Base-by-base conservation (phyloP, 2,888 invertebrate genomes). In the Ariolimax columbianus region DNA sequence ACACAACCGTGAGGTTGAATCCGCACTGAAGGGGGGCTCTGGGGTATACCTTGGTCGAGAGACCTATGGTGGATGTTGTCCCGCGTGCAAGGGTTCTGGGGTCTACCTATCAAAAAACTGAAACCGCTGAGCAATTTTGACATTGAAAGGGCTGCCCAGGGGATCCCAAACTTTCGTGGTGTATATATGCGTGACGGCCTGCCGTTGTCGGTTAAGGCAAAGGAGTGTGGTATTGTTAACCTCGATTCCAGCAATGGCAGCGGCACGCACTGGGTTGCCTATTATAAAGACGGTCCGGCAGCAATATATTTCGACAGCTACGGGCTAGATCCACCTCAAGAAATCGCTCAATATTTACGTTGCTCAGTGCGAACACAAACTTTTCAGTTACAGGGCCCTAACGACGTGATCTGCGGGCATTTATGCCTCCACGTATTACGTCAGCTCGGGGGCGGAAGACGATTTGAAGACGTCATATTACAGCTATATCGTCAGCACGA, bases 81-180 rank as follows among this genome's bases (percentile, higher is more conserved):
- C 51, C 0, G 14, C 9, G 19, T 75, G 75, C 51, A 51, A 51
- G 7, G 47, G 47, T 9, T 47, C 47, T 47, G 73, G 73, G 2
- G n/a, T 73, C 3, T 73, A 73, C 30, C 47, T 73, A 55, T 11
- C 26, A 72, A 43, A 72, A 26, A 73, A 40, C 19, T 40, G 43
- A 43, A 73, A 40, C 40, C 40, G 40, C 40, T 73, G 72, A 73
- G 72, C 40, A 73, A 43, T 17, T 40, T 73, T 26, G 72, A 73
- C n/a, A 73, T 70, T 36, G 70, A 70, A 38, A 33, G 70, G 17
- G 70, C 33, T 36, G 7, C 70, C 14, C 36, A 4, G 36, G 70
- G 36, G 33, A 43, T 73, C 26, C 43, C 40, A 40, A 0, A 73
- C 72, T 26, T 40, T n/a, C 4, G 40, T 47, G 47, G 47, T 47